Evolutionary conservation across 1,140 invertebrate species (phyloP).

Genomic region (Onthophagus taurus): DNA sequence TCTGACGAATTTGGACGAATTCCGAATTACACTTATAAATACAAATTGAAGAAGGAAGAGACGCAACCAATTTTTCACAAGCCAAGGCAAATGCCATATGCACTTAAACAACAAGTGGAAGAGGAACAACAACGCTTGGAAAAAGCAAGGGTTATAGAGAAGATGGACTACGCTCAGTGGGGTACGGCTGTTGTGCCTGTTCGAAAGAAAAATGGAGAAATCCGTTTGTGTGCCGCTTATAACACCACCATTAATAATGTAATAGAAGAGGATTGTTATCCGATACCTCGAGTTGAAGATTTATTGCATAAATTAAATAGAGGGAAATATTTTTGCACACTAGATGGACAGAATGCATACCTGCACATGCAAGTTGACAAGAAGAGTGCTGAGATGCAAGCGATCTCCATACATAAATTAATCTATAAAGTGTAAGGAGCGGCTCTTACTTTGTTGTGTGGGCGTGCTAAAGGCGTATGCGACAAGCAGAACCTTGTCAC

Average conservation of each 20-base stretch:
- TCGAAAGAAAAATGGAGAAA: conserved; percentile 8
- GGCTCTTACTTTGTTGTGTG: too few relatives aligned
- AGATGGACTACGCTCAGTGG: conserved; percentile 11
- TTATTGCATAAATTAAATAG: conserved; percentile 15
- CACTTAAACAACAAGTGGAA: conserved; percentile 22
- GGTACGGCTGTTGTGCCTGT: conserved; percentile 5
- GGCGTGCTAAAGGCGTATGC: too few relatives aligned
- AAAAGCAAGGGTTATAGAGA: conserved; percentile 4
- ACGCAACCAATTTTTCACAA: conserved; percentile 23
- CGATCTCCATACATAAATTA: conserved; percentile 30
- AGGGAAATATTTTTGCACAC: conserved; percentile 22
- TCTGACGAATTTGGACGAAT: conserved; percentile 7
- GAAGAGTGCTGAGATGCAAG: conserved; percentile 25
- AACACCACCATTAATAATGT: conserved; percentile 6
- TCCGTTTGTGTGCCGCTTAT: conserved; percentile 11
- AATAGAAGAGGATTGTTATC: conserved; percentile 11
- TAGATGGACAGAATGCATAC: conserved; percentile 29
- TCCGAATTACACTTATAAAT: conserved; percentile 7
- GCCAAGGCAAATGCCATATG: conserved; percentile 23
- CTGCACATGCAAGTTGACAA: conserved; percentile 26
- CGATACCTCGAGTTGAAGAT: conserved; percentile 11
- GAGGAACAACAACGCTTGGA: conserved; percentile 18
- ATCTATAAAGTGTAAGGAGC: too few relatives aligned
- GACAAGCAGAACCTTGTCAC: too few relatives aligned
- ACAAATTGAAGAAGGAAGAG: conserved; percentile 5